phyloP scores from a whole-genome alignment of 2,888 invertebrate species.

The Pasiphila rectangulata region DNA sequence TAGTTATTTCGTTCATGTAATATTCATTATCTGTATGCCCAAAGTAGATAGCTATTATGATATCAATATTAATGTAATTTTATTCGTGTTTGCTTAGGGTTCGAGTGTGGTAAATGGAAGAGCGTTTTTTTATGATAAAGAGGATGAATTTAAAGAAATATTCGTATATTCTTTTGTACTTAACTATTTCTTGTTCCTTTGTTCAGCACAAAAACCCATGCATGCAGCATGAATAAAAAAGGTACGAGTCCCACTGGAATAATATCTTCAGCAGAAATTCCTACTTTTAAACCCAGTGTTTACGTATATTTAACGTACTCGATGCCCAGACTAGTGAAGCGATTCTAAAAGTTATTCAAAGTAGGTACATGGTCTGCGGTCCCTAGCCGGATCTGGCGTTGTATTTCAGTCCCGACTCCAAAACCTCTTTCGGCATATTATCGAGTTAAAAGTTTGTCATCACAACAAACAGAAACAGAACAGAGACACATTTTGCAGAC shows the following conservation, averaged over 20 bases:
- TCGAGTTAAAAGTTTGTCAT: slow-evolving; percentile 17
- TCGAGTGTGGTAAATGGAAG: not conserved
- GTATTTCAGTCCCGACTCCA: slow-evolving; percentile 7
- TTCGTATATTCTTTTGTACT: too few relatives aligned
- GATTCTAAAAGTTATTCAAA: slow-evolving; percentile 4
- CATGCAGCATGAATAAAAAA: too few relatives aligned
- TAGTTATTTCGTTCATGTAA: slow-evolving; percentile 26
- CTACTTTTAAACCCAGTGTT: too few relatives aligned
- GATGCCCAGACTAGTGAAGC: not conserved
- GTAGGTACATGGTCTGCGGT: slow-evolving; percentile 13
- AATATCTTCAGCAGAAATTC: too few relatives aligned
- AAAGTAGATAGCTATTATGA: slow-evolving; percentile 7
- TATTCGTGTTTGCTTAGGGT: slow-evolving; percentile 5
- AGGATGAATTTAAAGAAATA: not conserved
- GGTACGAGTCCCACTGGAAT: too few relatives aligned
- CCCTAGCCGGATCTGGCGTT: slow-evolving; percentile 6
- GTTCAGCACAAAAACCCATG: too few relatives aligned
- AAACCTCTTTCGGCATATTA: slow-evolving; percentile 16
- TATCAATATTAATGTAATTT: slow-evolving; percentile 12
- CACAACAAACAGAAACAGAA: slow-evolving; percentile 10
- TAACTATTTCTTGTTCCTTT: too few relatives aligned
- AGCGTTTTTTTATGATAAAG: not conserved
- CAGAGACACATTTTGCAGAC: slow-evolving; percentile 6
- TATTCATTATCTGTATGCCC: slow-evolving; percentile 16
- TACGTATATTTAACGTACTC: too few relatives aligned